These are phyloP conservation scores for Philereme transversata DNA, from an alignment of 2,888 invertebrate genomes.

Conservation along the genomic window DNA sequence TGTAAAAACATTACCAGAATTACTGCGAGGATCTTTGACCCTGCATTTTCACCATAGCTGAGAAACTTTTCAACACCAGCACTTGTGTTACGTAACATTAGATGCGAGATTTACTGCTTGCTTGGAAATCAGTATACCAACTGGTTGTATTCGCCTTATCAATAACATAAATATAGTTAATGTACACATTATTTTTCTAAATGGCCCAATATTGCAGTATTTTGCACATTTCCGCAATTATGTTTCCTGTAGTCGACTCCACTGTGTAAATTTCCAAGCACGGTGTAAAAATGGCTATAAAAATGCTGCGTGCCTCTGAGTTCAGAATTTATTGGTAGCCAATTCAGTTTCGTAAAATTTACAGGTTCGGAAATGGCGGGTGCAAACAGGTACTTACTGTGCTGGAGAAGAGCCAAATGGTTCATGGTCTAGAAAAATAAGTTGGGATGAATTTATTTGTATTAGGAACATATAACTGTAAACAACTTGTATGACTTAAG, in stretches of 20 bases:
- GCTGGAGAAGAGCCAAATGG: conserved; percentile 23
- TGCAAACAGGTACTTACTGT: conserved; percentile 23
- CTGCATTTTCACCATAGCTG: too few species aligned
- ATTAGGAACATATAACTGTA: not conserved
- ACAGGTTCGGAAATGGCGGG: conserved; percentile 24
- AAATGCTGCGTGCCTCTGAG: conserved; percentile 31
- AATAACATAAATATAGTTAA: not conserved
- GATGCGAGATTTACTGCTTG: too few species aligned
- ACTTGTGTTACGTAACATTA: too few species aligned
- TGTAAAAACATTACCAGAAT: too few species aligned
- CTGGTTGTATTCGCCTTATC: not conserved
- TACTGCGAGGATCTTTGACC: too few species aligned
- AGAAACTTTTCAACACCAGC: too few species aligned
- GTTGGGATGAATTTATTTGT: conserved; percentile 16
- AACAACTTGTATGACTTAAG: too few species aligned
- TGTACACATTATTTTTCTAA: not conserved
- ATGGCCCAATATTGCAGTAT: not conserved
- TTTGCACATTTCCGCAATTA: not conserved
- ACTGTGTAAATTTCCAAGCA: conserved; percentile 5
- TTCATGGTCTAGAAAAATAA: conserved; percentile 5
- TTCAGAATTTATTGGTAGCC: conserved; percentile 28
- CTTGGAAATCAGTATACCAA: too few species aligned
- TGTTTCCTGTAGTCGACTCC: conserved; percentile 4
- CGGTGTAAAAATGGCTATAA: conserved; percentile 24
- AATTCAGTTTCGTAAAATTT: conserved; percentile 34